Evolutionary conservation across 2,113 vertebrate species (phyloP), one percentile per base, ranked within the genome.

Genomic region (Neodon shergylaensis): DNA sequence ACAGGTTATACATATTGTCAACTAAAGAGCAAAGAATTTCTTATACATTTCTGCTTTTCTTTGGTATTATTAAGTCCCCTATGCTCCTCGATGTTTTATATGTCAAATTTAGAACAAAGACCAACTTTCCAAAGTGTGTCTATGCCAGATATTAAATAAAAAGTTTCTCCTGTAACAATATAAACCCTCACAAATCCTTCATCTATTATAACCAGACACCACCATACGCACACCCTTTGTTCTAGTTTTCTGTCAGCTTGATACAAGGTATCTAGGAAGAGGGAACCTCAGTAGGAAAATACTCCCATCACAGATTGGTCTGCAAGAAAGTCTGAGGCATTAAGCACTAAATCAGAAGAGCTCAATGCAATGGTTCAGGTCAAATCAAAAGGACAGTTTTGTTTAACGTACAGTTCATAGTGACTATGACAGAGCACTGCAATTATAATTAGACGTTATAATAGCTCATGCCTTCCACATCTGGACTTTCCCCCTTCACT

Each of bases 381-480:
- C 42, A 91, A 61, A 94, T 44, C 47, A 93, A 78, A 90, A 42
- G 52, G 9, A 77, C 22, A 96, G 77, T 54, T 66, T 39, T 88
- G 28, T 85, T 90, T 92, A 26, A 47, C 24, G 42, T 19, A 61
- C 91, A 90, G 70, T 54, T 96, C 49, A n/a, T 72, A 7, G 44
- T 68, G 61, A 63, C 65, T 87, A 70, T 4, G 42, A 22, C 21
- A 74, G 7, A 44, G 5, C 7, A 92, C 52, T 89, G 5, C 79
- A 39, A 66, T n/a, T 61, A 47, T 21, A 58, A 16, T 70, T 26
- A 89, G 52, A 78, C 36, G 63, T 10, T 87, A 52, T 17, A 87
- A 7, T 44, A 82, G 58, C 66, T 7, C 19, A 7, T 90, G 31
- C n/a, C 26, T 3, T 58, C 76, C 26, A 79, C 16, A 85, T 36